Evolutionary conservation across 2,888 invertebrate genomes (phyloP), one percentile per base, ranked within the genome.

Genomic region (Drosophila multiciliata): DNA sequence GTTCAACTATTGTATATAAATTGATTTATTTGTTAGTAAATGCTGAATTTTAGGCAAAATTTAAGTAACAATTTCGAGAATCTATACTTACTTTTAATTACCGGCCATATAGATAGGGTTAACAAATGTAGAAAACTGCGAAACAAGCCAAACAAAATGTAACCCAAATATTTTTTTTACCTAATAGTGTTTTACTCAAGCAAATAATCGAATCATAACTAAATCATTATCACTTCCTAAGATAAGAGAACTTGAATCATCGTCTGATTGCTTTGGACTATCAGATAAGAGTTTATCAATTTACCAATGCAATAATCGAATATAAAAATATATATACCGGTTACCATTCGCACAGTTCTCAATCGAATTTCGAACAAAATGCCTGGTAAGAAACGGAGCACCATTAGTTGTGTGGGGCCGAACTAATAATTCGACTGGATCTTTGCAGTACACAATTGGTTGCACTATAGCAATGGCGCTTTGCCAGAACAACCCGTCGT

Each of bases 401-500:
- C 7, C 7, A 12, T n/a, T 45, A 0, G 15, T 20, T n/a, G 9
- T 33, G 3, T 12, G 20, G 32, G 2, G 35, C 2, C 15, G 7
- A 35, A 26, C 23, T 79, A 59, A 66, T 29, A 35, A 20, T 26
- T 1, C 23, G 20, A 54, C 45, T 53, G 45, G 60, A 66, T 42
- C 59, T 45, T 65, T 70, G 32, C 86, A 64, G 92, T 93, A 35
- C 93, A 93, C 70, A 93, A 93, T 48, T 91, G 93, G 75, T 83
- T 95, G 35, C 95, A 95, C 48, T 87, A 91, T 8, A 93, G 93
- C 0, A 62, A 78, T 58, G 92, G 91, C 36, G 59, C 69, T 12
- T 38, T 91, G 23, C 83, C 92, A 2, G 70, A 82, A 20, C 66
- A 78, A 23, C 95, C 95, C 2, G 94, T 96, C 0, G 83, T 85